Base-by-base conservation (phyloP, 2,113 vertebrate genomes). In the Caloenas nicobarica region DNA sequence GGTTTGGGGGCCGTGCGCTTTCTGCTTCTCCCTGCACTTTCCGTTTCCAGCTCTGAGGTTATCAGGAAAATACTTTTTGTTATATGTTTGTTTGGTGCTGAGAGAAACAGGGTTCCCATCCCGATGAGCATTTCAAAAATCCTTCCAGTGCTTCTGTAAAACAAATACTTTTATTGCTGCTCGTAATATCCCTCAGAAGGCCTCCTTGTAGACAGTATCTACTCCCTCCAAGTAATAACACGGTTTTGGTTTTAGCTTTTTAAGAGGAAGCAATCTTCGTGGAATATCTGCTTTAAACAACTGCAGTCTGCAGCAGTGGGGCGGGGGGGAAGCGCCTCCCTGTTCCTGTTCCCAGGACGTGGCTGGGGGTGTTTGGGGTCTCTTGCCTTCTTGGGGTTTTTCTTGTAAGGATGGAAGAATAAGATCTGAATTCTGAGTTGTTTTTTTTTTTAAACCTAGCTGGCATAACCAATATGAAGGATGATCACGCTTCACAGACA, bases 271-370 rank as follows among this genome's bases (percentile, higher is more conserved):
- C 33, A 9, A 22, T 40, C 50, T 29, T 25, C 18, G 87, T 34
- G 81, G 15, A 57, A 4, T 61, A 4, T 21, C 77, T 77, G 34
- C 81, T 57, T 16, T 15, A 36, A 42, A 0, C 58, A 9, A 0
- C 25, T 7, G 65, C 24, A 3, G n/a, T 3, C 68, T 31, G 58
- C 14, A 14, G 83, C 65, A 5, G 1, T 4, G 57, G 5, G 57
- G 5, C 10, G 0, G 9, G 24, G 19, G 44, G 17, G 56, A 33
- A 29, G 36, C 11, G 13, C 16, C 19, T 5, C 40, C 18, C 2
- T 0, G 0, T 54, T 9, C 36, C 36, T 57, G 31, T 12, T 34
- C 40, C 64, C 25, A 5, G 42, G 5, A 1, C n/a, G 0, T 0
- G 6, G 28, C 71, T 34, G 38, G 5, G 25, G 64, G 28, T 1